Conservation (phyloP, 2,113 vertebrate species). For the Oxyura jamaicensis region DNA sequence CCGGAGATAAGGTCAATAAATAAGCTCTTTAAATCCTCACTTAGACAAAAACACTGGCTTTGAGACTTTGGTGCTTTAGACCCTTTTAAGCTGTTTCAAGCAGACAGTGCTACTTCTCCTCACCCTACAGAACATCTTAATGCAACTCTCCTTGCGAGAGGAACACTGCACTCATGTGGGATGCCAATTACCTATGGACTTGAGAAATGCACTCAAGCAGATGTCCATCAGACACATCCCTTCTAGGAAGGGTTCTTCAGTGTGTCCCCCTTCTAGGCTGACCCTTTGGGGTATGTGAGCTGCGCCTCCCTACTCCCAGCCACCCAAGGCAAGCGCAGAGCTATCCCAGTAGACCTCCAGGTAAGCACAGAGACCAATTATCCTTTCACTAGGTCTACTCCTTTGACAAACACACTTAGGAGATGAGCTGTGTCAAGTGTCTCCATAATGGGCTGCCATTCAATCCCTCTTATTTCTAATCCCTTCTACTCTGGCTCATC, state of each 20-base stretch:
- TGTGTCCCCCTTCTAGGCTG: background rate
- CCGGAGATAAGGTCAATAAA: too few species aligned
- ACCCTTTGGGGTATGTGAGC: background rate
- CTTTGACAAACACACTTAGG: background rate
- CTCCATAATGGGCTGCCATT: background rate
- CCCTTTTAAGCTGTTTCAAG: background rate
- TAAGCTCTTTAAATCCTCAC: too few species aligned
- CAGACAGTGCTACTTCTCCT: background rate
- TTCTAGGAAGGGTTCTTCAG: background rate
- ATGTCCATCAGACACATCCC: background rate
- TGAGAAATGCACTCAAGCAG: background rate
- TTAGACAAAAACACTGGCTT: background rate
- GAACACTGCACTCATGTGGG: background rate
- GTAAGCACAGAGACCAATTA: background rate
- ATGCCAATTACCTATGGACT: rapidly evolving
- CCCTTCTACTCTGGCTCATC: background rate
- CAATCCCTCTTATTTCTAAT: constrained; percentile 13
- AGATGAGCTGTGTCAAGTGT: constrained; percentile 42
- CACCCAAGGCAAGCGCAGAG: background rate
- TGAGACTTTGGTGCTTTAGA: background rate
- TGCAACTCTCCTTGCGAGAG: background rate
- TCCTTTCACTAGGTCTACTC: constrained; percentile 19
- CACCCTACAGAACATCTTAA: background rate
- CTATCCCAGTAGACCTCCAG: background rate
- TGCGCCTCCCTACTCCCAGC: background rate